These are phyloP conservation scores for Microdon myrmicae DNA, from an alignment of 2,888 invertebrate species.

Conservation along the genomic window DNA sequence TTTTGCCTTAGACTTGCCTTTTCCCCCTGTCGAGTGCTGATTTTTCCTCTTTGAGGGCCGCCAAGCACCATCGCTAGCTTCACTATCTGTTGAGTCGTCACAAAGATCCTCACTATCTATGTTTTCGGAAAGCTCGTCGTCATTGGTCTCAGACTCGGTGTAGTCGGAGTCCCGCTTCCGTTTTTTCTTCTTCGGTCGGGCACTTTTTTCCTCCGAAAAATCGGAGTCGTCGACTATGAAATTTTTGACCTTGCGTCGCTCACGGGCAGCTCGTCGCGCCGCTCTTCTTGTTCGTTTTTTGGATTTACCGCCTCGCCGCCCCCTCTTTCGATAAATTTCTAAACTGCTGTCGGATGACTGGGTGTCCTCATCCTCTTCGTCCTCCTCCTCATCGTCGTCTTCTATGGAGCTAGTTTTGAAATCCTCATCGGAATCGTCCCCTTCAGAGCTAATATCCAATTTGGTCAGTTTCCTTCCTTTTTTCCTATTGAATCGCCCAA, in stretches of 20 bases:
- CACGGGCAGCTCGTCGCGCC: conserved; percentile 68
- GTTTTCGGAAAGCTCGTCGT: conserved; percentile 64
- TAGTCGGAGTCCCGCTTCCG: conserved; percentile 68
- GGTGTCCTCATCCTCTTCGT: conserved; percentile 68
- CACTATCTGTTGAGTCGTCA: conserved; percentile 64
- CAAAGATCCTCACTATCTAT: conserved; percentile 66
- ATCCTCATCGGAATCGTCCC: conserved; percentile 87
- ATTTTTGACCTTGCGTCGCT: conserved; percentile 63
- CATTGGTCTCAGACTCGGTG: conserved; percentile 73
- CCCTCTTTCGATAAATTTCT: conserved; percentile 67
- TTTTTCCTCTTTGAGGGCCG: conserved; percentile 64
- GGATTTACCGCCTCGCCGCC: conserved; percentile 68
- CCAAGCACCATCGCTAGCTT: conserved; percentile 65
- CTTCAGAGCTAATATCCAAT: conserved; percentile 81
- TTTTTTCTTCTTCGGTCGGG: conserved; percentile 70
- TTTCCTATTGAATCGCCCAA: conserved; percentile 66
- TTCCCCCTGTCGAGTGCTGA: conserved; percentile 55
- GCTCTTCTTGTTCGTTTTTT: conserved; percentile 68
- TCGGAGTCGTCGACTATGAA: conserved; percentile 70
- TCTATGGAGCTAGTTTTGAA: conserved; percentile 78
- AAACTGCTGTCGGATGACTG: conserved; percentile 69
- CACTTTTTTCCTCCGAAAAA: conserved; percentile 66
- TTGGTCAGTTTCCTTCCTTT: conserved; percentile 82
- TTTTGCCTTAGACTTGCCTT: conserved; percentile 60
- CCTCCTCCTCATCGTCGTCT: conserved; percentile 69